These are phyloP conservation scores for Lumbricus terrestris DNA, from an alignment of 2,888 invertebrate genomes.

Conservation along the genomic window DNA sequence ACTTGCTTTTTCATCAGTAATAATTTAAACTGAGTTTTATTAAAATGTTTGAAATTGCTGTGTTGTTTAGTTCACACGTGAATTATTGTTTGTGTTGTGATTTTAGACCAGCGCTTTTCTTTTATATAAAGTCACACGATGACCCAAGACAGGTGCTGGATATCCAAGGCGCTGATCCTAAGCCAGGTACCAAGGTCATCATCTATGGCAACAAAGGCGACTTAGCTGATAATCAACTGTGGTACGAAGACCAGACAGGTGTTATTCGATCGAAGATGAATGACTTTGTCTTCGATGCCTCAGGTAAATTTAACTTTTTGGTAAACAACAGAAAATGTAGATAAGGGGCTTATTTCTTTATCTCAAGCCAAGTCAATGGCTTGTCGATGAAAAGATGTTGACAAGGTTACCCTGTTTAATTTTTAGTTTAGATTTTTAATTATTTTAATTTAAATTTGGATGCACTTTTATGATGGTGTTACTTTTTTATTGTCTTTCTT, in stretches of 20 bases:
- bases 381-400: no score
- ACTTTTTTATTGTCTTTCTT: not conserved
- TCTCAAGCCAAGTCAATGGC: no score
- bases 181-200: slow-evolving; percentile 25
- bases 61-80: not conserved
- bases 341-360: no score
- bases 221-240: slow-evolving; percentile 33
- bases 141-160: slow-evolving; percentile 22
- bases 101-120: slow-evolving; percentile 31
- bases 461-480: no score
- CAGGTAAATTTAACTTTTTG: slow-evolving; percentile 15
- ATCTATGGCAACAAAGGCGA: slow-evolving; percentile 27
- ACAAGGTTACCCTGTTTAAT: no score
- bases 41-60: not conserved
- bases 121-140: slow-evolving; percentile 25
- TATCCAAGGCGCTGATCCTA: slow-evolving; percentile 27
- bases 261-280: slow-evolving; percentile 32
- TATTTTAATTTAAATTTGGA: no score
- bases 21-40: no score
- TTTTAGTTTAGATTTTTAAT: no score
- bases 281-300: slow-evolving; percentile 30
- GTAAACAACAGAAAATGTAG: no score
- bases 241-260: slow-evolving; percentile 34
- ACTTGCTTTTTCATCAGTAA: no score
- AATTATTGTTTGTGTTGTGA: slow-evolving; percentile 4